Conservation (phyloP, 2,797 vertebrate genomes). For the Merluccius polli region DNA sequence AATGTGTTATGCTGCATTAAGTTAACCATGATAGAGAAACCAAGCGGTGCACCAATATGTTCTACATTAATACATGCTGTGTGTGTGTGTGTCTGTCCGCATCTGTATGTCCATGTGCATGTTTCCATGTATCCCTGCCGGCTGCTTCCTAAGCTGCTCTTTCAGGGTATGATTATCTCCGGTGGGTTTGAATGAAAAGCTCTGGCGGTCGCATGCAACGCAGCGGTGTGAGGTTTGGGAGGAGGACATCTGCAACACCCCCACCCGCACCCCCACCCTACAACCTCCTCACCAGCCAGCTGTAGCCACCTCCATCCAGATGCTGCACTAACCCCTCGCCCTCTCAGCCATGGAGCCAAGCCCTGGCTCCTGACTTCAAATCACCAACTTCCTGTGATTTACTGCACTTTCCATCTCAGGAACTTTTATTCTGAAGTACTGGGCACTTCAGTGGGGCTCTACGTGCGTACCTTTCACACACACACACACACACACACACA, state of each 20-base stretch:
- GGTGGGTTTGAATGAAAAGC: background rate
- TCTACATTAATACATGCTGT: background rate
- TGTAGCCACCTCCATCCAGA: constrained; percentile 50
- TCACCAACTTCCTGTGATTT: constrained; percentile 18
- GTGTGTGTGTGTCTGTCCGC: background rate
- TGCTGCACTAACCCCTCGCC: constrained; percentile 36
- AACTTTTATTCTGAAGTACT: background rate
- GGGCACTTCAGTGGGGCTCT: background rate
- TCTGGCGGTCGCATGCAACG: background rate
- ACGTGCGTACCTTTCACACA: background rate
- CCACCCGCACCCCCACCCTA: background rate
- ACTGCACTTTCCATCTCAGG: background rate
- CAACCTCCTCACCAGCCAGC: constrained; percentile 31
- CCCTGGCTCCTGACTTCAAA: constrained; percentile 39
- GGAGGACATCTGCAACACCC: constrained; percentile 50
- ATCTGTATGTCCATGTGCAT: background rate
- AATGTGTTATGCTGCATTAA: no score
- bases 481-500: no score
- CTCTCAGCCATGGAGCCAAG: constrained; percentile 33
- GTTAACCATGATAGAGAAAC: no score
- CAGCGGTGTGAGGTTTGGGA: background rate
- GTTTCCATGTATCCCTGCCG: background rate
- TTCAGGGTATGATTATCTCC: background rate
- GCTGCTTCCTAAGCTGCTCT: background rate
- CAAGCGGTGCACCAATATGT: background rate